Percentiles rank a stretch among this genome's conserved stretches.
phyloP scores from a whole-genome alignment of 2,113 vertebrate species.

The Piprites chloris region DNA sequence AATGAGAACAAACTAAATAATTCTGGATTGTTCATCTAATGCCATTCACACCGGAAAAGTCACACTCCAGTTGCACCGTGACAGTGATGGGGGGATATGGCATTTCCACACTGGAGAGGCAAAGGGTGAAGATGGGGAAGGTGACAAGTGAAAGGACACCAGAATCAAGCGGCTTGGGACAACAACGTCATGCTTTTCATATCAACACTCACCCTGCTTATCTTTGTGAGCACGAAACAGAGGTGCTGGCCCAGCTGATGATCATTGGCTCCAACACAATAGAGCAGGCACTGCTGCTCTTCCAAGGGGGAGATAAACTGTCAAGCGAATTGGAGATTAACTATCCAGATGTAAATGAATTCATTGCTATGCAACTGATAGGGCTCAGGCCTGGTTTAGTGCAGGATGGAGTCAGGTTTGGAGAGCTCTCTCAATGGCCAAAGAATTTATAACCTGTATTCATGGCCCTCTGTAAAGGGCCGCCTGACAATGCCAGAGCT shows the following conservation, averaged over 20 bases:
- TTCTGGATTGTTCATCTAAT: background rate
- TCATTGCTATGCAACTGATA: slow-evolving; percentile 65
- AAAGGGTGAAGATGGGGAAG: background rate
- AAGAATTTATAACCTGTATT: slow-evolving; percentile 73
- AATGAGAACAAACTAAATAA: background rate
- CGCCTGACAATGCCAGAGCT: slow-evolving; percentile 41
- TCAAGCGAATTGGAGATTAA: slow-evolving; percentile 54
- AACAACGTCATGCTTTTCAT: background rate
- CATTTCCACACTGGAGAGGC: background rate
- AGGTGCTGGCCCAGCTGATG: background rate
- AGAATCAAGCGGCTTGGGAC: background rate
- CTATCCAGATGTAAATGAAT: slow-evolving; percentile 68
- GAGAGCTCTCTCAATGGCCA: slow-evolving; percentile 46
- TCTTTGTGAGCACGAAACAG: background rate
- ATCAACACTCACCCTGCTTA: background rate
- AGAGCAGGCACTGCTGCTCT: background rate
- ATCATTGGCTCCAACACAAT: background rate
- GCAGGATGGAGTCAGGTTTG: slow-evolving; percentile 65
- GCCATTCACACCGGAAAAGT: background rate
- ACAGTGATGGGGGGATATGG: background rate
- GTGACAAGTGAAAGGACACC: background rate
- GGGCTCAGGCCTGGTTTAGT: slow-evolving; percentile 25
- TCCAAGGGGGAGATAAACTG: slow-evolving; percentile 51
- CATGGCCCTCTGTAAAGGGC: slow-evolving; percentile 50
- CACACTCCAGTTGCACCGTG: background rate